Conservation (phyloP, 2,888 invertebrate genomes). For the Netelia inedita region DNA sequence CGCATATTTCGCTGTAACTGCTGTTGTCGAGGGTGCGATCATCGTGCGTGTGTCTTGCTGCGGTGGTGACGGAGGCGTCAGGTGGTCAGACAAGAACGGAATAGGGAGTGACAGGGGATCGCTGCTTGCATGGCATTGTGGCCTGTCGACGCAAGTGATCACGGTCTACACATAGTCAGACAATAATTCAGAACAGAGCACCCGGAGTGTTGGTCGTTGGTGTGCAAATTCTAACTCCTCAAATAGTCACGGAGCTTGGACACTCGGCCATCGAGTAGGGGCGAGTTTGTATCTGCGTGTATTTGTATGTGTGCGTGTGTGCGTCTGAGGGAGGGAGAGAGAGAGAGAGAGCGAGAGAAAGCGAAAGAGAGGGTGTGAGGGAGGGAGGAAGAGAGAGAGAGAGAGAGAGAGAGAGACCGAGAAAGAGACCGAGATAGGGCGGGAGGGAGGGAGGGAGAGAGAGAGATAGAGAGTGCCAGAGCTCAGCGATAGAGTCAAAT, state of each 20-base stretch:
- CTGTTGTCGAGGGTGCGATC: conserved; percentile 14
- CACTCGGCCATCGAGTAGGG: not conserved
- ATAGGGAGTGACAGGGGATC: conserved; percentile 24
- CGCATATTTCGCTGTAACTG: conserved; percentile 18
- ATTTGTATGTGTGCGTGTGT: no score
- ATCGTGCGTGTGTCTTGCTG: conserved; percentile 43
- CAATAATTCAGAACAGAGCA: conserved; percentile 60
- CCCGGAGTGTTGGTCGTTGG: conserved; percentile 20
- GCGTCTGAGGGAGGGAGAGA: not conserved
- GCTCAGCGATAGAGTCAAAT: conserved; percentile 29
- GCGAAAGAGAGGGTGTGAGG: not conserved
- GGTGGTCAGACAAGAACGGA: conserved; percentile 62
- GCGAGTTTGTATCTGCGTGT: not conserved
- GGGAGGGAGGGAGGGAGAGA: conserved; percentile 6
- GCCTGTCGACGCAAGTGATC: conserved; percentile 58
- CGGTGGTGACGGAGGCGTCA: conserved; percentile 61
- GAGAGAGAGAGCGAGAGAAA: conserved; percentile 2
- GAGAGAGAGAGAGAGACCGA: no score
- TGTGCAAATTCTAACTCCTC: conserved; percentile 32
- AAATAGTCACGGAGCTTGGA: conserved; percentile 34
- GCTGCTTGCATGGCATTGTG: conserved; percentile 20
- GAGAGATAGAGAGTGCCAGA: not conserved
- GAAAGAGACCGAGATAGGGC: no score
- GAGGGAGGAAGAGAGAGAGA: no score
- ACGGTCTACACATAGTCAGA: conserved; percentile 62